Evolutionary conservation across 2,797 vertebrate genomes (phyloP).

Genomic region (Eulemur coronatus): DNA sequence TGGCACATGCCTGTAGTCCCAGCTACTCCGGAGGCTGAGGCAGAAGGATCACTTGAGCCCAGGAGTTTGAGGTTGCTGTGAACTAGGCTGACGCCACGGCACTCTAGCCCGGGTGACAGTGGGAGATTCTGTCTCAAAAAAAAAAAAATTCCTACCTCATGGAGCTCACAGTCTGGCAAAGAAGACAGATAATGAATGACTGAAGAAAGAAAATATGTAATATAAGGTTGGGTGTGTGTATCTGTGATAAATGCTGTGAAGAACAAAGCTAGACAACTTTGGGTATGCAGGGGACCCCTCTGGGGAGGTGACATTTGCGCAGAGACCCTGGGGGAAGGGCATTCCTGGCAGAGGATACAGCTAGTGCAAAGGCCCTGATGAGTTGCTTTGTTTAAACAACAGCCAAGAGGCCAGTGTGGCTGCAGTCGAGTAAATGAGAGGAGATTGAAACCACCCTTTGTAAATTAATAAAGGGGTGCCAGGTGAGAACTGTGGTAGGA

Average conservation of each 20-base stretch:
- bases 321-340: background rate
- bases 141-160: background rate
- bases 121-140: no score
- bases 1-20: no score
- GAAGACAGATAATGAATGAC: background rate
- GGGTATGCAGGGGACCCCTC: background rate
- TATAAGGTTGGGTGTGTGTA: background rate
- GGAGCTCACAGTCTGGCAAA: background rate
- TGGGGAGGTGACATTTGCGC: background rate
- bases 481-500: no score
- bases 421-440: background rate
- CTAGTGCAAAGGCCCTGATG: background rate
- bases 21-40: no score
- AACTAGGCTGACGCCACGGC: no score
- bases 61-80: no score
- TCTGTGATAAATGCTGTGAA: background rate
- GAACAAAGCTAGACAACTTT: background rate
- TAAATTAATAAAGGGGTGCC: no score
- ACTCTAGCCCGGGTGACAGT: no score
- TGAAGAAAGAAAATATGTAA: background rate
- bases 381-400: background rate
- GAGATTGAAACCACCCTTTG: background rate
- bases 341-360: background rate
- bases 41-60: no score
- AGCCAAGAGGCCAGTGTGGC: background rate